phyloP scores from a whole-genome alignment of 1,140 invertebrate species.

The Amphibalanus amphitrite region DNA sequence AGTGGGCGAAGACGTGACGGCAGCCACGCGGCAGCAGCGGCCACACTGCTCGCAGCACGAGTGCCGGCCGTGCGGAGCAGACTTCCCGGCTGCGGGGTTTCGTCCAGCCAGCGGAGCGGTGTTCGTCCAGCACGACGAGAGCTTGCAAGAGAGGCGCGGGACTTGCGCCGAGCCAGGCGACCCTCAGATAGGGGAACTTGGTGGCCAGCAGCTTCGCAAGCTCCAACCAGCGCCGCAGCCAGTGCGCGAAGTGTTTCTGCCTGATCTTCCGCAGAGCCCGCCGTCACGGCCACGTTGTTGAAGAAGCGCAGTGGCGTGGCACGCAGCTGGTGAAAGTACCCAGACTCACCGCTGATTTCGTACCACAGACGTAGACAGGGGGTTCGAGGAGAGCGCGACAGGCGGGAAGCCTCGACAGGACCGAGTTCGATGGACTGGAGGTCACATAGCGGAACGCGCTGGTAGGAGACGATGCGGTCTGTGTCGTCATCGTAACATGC shows the following conservation, averaged over 20 bases:
- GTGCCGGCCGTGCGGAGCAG: not conserved
- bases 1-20: not conserved
- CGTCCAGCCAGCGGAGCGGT: not conserved
- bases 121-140: not conserved
- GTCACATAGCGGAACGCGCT: constrained; percentile 46
- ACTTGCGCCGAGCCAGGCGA: not conserved
- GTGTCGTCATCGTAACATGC: constrained; percentile 81
- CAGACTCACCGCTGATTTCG: constrained; percentile 45
- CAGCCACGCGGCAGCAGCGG: not conserved
- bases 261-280: not conserved
- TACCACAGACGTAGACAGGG: constrained; percentile 65
- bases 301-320: constrained; percentile 80
- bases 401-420: constrained; percentile 11
- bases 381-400: constrained; percentile 23
- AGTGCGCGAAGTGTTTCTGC: not conserved
- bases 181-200: not conserved
- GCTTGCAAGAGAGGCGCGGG: not conserved
- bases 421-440: constrained; percentile 45
- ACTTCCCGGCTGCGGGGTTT: not conserved
- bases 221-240: not conserved
- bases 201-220: not conserved
- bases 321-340: constrained; percentile 81
- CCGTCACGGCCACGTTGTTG: constrained; percentile 79
- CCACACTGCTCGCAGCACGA: not conserved
- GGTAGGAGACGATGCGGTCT: constrained; percentile 65